Percentiles rank a stretch among this genome's conserved stretches.
Conservation (phyloP, 2,113 vertebrate species). For the Pteropus alecto region DNA sequence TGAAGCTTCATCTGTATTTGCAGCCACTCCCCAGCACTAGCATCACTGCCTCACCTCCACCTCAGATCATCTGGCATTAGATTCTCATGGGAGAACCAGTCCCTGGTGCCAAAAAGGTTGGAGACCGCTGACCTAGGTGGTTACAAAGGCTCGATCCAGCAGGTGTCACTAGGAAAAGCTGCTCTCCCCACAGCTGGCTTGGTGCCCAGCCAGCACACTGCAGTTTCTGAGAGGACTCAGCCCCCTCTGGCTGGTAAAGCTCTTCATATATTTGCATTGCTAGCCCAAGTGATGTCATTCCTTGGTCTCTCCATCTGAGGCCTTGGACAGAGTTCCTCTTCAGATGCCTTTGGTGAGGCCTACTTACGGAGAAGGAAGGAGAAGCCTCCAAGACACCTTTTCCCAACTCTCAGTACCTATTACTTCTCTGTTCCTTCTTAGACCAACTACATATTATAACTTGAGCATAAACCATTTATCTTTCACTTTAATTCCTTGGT, state of each 20-base stretch:
- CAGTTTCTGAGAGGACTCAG: not conserved
- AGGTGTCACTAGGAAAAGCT: not conserved
- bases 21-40: too few species aligned
- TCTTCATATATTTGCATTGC: not conserved
- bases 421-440: not conserved
- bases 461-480: not conserved
- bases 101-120: too few species aligned
- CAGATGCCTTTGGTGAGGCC: not conserved
- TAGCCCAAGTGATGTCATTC: not conserved
- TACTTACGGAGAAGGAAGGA: not conserved
- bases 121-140: not conserved
- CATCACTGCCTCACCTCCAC: too few species aligned
- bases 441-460: not conserved
- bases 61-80: too few species aligned
- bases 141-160: not conserved
- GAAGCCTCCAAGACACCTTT: not conserved
- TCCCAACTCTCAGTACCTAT: not conserved
- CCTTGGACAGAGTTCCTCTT: not conserved
- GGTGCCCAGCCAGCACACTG: not conserved
- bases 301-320: not conserved
- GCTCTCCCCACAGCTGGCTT: too few species aligned
- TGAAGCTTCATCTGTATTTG: too few species aligned
- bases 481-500: not conserved
- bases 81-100: too few species aligned
- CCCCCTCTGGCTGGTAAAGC: too few species aligned